Conservation (phyloP, 2,888 invertebrate species). For the Malacosoma neustria region DNA sequence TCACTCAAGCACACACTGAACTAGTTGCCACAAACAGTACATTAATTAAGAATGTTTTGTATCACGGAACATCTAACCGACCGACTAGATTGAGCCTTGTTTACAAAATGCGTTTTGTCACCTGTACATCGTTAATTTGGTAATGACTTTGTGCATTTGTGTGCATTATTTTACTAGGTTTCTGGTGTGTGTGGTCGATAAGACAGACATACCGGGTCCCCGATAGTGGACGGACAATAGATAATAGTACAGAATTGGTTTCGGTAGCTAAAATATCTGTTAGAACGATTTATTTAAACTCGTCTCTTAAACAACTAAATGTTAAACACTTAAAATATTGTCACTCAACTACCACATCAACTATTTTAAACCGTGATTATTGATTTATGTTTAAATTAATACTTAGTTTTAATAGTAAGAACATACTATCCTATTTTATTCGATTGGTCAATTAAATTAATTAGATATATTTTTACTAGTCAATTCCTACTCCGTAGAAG, state of each 20-base stretch:
- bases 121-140: slow-evolving; percentile 67
- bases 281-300: slow-evolving; percentile 33
- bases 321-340: no score
- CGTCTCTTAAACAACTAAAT: neutral
- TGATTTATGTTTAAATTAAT: no score
- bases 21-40: neutral
- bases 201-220: slow-evolving; percentile 59
- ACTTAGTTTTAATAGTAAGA: no score
- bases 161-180: slow-evolving; percentile 44
- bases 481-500: no score
- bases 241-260: slow-evolving; percentile 57
- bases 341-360: no score
- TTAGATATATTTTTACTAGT: no score
- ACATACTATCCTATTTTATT: no score
- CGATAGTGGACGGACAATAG: slow-evolving; percentile 54
- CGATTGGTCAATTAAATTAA: no score
- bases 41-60: slow-evolving; percentile 3
- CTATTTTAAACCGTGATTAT: no score
- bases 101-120: slow-evolving; percentile 69
- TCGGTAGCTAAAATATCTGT: slow-evolving; percentile 63
- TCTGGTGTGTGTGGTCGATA: slow-evolving; percentile 58
- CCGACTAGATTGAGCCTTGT: slow-evolving; percentile 54
- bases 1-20: slow-evolving; percentile 4
- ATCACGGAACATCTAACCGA: slow-evolving; percentile 41
- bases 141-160: slow-evolving; percentile 62